Percentiles rank a stretch among this genome's conserved stretches.
Evolutionary conservation across 2,113 vertebrate genomes (phyloP).

Genomic region (Leucopsar rothschildi): DNA sequence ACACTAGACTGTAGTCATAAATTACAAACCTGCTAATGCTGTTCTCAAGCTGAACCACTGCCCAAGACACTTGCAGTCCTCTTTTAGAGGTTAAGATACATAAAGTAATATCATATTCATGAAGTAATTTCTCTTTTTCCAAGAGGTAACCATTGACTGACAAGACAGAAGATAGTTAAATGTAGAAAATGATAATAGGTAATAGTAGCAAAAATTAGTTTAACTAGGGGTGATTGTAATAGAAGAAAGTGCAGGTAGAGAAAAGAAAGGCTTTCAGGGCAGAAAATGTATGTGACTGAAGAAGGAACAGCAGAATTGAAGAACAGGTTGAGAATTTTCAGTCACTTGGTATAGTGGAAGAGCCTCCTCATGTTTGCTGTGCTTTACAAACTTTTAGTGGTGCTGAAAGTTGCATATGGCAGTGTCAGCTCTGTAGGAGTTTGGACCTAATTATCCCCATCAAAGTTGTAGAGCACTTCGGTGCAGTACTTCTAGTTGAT

Average conservation of each 20-base stretch:
- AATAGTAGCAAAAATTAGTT: not conserved
- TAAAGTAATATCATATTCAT: not conserved
- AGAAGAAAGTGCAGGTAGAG: not conserved
- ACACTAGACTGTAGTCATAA: not conserved
- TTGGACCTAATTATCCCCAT: not conserved
- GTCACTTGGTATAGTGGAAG: not conserved
- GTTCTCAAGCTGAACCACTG: not conserved
- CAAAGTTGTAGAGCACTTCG: not conserved
- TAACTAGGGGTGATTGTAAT: not conserved
- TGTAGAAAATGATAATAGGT: not conserved
- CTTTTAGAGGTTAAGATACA: not conserved
- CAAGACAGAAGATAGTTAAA: not conserved
- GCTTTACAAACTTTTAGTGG: not conserved
- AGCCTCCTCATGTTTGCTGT: not conserved
- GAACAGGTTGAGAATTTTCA: not conserved
- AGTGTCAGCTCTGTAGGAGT: not conserved
- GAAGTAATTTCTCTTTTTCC: not conserved
- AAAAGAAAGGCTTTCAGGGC: not conserved
- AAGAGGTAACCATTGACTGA: not conserved
- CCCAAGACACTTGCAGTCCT: not conserved
- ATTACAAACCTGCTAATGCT: not conserved
- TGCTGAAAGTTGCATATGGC: not conserved
- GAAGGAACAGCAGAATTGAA: not conserved
- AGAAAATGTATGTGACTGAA: not conserved
- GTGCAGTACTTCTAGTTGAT: not conserved